Evolutionary conservation across 2,113 vertebrate species (phyloP), one percentile per base, ranked within the genome.

Genomic region (Oryctolagus cuniculus): DNA sequence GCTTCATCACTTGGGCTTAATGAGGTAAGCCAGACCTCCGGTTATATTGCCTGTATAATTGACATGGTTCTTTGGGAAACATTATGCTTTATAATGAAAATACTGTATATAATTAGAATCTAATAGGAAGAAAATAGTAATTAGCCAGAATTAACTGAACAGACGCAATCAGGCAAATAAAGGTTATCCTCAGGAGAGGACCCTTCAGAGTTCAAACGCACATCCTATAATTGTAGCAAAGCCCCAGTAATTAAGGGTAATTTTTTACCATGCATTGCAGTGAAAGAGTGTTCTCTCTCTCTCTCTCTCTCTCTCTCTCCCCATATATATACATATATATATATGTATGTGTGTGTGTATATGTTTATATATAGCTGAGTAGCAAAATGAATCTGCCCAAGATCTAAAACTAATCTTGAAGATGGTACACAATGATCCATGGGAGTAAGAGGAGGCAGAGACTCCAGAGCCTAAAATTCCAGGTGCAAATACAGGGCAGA

Each of bases 111-210:
- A 98, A 98, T 98, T 98, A 98, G 98, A 98, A 98, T 97, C 98
- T 98, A 98, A 98, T 98, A 98, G 98, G 98, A 98, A 98, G 98
- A 98, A 98, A 98, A 98, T 98, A 98, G 98, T 98, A 98, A 98
- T 98, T 98, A 98, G 98, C 97, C 79, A 98, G 98, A 98, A 98
- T 98, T 98, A 98, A 98, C 98, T 97, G 98, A 98, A 98, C 97
- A 98, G 98, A 98, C 96, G 98, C 98, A 98, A 98, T 98, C 98
- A 98, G 98, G 98, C 98, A 98, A 98, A 98, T 98, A 98, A 98
- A 98, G 98, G 98, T 98, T 98, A 98, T 98, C 97, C 98, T 98
- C 98, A 95, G 95, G 98, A 98, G 98, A 98, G 97, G 96, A 98
- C 97, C 98, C 98, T 98, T 98, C 90, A 67, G 96, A 98, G 98